phyloP scores from a whole-genome alignment of 2,797 vertebrate genomes.

The Xenopus petersii region DNA sequence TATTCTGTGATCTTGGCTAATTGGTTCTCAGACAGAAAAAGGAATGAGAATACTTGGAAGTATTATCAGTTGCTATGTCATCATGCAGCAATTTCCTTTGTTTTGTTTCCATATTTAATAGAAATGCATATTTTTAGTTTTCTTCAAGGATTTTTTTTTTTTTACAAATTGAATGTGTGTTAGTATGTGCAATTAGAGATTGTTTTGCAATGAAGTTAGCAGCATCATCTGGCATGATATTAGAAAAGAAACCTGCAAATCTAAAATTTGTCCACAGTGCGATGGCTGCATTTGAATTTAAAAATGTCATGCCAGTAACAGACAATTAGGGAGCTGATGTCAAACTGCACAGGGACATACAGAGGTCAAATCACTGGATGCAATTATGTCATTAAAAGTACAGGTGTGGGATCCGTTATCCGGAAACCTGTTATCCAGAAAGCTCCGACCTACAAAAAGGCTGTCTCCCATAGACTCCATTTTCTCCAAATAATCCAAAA shows the following conservation, averaged over 20 bases:
- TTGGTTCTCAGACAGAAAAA: constrained; percentile 13
- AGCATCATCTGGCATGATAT: neutral
- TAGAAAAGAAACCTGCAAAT: neutral
- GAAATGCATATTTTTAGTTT: neutral
- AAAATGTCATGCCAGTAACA: no score
- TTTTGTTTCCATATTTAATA: neutral
- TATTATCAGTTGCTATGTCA: constrained; percentile 13
- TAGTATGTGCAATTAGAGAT: neutral
- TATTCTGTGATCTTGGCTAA: constrained; percentile 5
- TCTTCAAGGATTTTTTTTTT: neutral
- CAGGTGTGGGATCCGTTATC: no score
- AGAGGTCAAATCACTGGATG: no score
- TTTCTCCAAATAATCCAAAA: no score
- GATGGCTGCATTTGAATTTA: no score
- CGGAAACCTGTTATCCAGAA: no score
- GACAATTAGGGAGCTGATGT: no score
- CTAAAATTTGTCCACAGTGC: no score
- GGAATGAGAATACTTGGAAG: neutral
- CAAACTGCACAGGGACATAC: no score
- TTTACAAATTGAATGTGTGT: neutral
- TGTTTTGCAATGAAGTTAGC: neutral
- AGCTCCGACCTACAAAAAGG: no score
- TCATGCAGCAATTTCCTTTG: neutral
- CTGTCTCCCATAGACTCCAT: no score
- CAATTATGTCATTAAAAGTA: no score